A percentile compares a stretch with the other conserved stretches of the same genome.
phyloP scores from a whole-genome alignment of 2,888 invertebrate species.

The Polylopha cassiicola region DNA sequence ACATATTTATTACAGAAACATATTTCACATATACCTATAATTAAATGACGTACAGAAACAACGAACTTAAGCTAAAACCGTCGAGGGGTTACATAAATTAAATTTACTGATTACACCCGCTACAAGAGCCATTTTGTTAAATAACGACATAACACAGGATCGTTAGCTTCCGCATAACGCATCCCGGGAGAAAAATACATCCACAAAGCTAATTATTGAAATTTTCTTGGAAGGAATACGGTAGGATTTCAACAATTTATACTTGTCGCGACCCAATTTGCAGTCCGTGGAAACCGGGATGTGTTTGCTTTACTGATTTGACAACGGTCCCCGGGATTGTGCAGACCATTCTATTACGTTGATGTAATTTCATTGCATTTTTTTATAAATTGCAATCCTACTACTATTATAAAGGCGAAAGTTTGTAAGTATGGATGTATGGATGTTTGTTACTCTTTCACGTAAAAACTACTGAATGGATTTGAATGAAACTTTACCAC shows the following conservation, averaged over 20 bases:
- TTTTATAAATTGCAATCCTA: no score
- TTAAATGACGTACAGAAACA: no score
- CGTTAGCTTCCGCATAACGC: slow-evolving; percentile 15
- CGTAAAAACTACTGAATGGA: no score
- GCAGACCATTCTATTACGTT: no score
- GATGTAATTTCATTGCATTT: no score
- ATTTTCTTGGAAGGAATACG: slow-evolving; percentile 9
- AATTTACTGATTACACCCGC: slow-evolving; percentile 21
- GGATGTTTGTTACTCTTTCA: no score
- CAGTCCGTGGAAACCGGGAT: slow-evolving; percentile 7
- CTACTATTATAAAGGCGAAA: no score
- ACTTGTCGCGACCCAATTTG: slow-evolving; percentile 15
- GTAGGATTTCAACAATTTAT: slow-evolving; percentile 16
- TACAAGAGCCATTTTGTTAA: slow-evolving; percentile 26
- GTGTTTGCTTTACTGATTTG: slow-evolving; percentile 1
- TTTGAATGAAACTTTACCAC: no score
- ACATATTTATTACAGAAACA: no score
- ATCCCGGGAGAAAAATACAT: slow-evolving; percentile 22
- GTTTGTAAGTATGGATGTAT: no score
- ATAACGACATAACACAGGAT: slow-evolving; percentile 15
- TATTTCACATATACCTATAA: no score
- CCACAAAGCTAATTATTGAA: slow-evolving; percentile 18
- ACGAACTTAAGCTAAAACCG: slow-evolving; percentile 11
- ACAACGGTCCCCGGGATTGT: no score
- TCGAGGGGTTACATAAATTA: slow-evolving; percentile 27